Conservation (phyloP, 2,797 vertebrate species). For the Sparidentex hasta region DNA sequence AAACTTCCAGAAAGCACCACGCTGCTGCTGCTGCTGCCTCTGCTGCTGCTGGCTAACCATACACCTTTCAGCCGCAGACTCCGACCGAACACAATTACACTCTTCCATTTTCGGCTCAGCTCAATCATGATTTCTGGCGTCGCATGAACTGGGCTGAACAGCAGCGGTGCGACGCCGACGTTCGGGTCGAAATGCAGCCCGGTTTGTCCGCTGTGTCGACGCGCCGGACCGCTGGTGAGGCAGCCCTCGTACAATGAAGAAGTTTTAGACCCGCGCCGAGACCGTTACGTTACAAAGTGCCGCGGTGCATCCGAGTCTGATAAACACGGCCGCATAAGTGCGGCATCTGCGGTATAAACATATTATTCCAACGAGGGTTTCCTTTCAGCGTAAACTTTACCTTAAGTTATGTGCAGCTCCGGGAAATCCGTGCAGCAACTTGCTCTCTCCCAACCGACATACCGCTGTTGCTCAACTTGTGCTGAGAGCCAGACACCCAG, state of each 20-base stretch:
- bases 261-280: slow-evolving; percentile 42
- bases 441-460: slow-evolving; percentile 58
- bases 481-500: slow-evolving; percentile 60
- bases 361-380: rapidly evolving
- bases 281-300: slow-evolving; percentile 14
- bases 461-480: slow-evolving; percentile 72
- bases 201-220: slow-evolving; percentile 29
- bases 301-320: not conserved
- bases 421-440: slow-evolving; percentile 69
- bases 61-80: slow-evolving; percentile 34
- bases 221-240: slow-evolving; percentile 4
- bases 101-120: not conserved
- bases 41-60: slow-evolving; percentile 25
- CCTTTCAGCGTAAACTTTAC: slow-evolving; percentile 55
- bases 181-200: not conserved
- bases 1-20: slow-evolving; percentile 66
- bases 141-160: not conserved
- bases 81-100: not conserved
- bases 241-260: slow-evolving; percentile 42
- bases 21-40: slow-evolving; percentile 38
- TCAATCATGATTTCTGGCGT: not conserved
- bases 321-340: rapidly evolving
- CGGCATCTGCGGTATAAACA: rapidly evolving
- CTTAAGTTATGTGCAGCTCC: slow-evolving; percentile 66
- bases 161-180: not conserved